A percentile compares a stretch with the other conserved stretches of the same genome.
phyloP scores from a whole-genome alignment of 2,888 invertebrate species.

The Muschampia plurimacula region DNA sequence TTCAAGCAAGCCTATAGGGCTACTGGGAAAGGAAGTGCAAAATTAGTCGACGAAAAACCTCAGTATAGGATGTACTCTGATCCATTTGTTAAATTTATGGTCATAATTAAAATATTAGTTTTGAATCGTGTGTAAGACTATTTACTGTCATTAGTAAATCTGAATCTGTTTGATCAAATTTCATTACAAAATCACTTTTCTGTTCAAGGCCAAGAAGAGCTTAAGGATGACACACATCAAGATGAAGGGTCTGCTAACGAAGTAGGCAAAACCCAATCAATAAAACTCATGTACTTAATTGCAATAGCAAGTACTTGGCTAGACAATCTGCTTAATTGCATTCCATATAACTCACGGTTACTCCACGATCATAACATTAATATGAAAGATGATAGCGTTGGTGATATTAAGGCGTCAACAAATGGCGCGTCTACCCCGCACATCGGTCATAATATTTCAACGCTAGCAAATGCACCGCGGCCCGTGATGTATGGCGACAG shows the following conservation, averaged over 20 bases:
- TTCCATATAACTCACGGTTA: constrained; percentile 41
- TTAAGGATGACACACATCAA: neutral
- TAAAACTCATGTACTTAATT: constrained; percentile 4
- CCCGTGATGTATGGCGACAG: constrained; percentile 80
- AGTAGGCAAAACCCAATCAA: neutral
- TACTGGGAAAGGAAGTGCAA: too few relatives aligned
- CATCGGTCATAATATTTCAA: constrained; percentile 78
- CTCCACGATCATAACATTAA: constrained; percentile 41
- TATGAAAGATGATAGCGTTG: constrained; percentile 45
- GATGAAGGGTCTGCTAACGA: neutral
- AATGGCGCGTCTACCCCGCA: constrained; percentile 57
- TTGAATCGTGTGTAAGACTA: too few relatives aligned
- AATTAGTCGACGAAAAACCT: too few relatives aligned
- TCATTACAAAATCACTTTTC: too few relatives aligned
- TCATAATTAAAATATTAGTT: too few relatives aligned
- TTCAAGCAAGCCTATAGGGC: too few relatives aligned
- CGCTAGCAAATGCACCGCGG: constrained; percentile 68
- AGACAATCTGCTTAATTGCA: constrained; percentile 34
- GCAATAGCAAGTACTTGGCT: constrained; percentile 10
- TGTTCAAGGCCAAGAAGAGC: neutral
- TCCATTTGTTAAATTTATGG: too few relatives aligned
- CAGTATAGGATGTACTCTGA: too few relatives aligned
- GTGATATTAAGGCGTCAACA: constrained; percentile 57
- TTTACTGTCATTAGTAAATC: too few relatives aligned
- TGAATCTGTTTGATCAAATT: too few relatives aligned